phyloP scores from a whole-genome alignment of 2,888 invertebrate genomes.

The Atrina japonica region DNA sequence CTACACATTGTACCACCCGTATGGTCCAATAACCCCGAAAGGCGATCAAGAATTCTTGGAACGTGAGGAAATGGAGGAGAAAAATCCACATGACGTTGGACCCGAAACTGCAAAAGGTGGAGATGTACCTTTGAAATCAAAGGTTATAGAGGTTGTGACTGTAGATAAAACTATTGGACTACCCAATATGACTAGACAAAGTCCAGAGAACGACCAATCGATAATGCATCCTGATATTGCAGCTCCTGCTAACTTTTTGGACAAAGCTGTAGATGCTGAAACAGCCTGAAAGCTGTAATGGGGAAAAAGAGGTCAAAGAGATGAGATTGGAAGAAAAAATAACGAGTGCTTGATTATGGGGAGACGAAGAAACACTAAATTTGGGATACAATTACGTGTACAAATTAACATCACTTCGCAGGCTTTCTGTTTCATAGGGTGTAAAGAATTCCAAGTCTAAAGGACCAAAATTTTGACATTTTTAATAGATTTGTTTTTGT shows the following conservation, averaged over 20 bases:
- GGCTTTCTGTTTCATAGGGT: too few species aligned
- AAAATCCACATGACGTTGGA: constrained; percentile 2
- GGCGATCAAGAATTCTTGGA: constrained; percentile 46
- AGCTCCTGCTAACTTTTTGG: constrained; percentile 37
- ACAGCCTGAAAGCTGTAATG: constrained; percentile 14
- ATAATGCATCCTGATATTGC: constrained; percentile 61
- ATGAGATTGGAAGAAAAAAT: too few species aligned
- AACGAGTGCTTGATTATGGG: too few species aligned
- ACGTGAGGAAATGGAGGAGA: not conserved
- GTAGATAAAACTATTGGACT: constrained; percentile 56
- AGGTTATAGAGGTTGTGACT: constrained; percentile 49
- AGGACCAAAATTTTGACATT: too few species aligned
- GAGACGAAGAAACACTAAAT: too few species aligned
- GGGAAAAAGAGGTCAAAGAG: not conserved
- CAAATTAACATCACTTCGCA: too few species aligned
- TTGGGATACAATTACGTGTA: too few species aligned
- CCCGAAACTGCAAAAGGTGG: constrained; percentile 1
- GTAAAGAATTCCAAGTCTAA: too few species aligned
- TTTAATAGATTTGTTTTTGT: too few species aligned
- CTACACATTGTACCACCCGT: constrained; percentile 56
- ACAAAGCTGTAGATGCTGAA: constrained; percentile 38
- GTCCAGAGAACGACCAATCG: constrained; percentile 48
- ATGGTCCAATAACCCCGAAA: constrained; percentile 55
- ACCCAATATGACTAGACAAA: constrained; percentile 43
- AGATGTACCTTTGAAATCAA: not conserved